Evolutionary conservation across 2,888 invertebrate genomes (phyloP), one percentile per base, ranked within the genome.

Genomic region (Cerastis rubricosa): DNA sequence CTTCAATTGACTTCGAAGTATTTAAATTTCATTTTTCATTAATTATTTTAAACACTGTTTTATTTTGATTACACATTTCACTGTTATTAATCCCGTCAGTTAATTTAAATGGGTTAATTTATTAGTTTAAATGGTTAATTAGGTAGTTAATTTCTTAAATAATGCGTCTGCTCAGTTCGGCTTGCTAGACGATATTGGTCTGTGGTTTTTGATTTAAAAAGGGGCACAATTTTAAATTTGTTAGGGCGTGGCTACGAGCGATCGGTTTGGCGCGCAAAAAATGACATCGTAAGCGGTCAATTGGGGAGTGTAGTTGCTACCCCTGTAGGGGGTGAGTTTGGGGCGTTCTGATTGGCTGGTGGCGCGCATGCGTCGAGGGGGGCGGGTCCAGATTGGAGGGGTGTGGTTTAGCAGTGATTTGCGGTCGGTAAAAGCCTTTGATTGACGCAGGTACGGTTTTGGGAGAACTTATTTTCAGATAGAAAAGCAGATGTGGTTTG

Each of bases 351-450:
- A 96, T 96, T 96, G 96, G 96, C 71, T 47, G 79, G 51, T 25
- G 25, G 0, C 3, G 92, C 96, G 96, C 96, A 94, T 95, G 96
- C 95, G 95, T 85, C 82, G 75, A 59, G 76, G 78, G 78, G 93
- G 91, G 96, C 95, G 96, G 91, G 90, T 92, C 92, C 92, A 91
- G 92, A 93, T 94, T 94, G 92, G 88, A 93, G 92, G 95, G 96
- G 96, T 94, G 96, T 95, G 95, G 94, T 95, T 91, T 92, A 85
- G 91, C 94, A 89, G 95, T 96, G 96, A 96, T 96, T 96, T 96
- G 96, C 96, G 96, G 96, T 96, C 93, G 91, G 87, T 78, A 87
- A 83, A 93, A 94, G 94, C 94, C 94, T 95, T 95, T 96, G 95
- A 96, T 96, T 96, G 95, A 92, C 83, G 69, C 95, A 95, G 96